Conservation (phyloP, 1,140 invertebrate genomes). For the Pseudomyrmex concolor region DNA sequence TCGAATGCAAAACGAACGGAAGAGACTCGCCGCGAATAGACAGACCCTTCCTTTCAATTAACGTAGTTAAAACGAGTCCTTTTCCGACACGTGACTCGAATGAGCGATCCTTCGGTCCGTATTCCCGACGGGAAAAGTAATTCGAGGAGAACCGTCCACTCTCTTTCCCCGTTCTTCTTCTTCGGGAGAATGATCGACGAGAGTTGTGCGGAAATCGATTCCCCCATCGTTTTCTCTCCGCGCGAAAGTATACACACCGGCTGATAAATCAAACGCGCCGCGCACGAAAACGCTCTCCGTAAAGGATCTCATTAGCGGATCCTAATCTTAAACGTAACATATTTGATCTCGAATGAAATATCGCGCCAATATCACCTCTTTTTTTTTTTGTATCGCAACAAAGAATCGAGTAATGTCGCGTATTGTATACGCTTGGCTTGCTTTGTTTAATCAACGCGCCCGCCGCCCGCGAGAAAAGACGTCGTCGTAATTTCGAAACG, state of each 20-base stretch:
- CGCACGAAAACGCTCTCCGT: background rate
- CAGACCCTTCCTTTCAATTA: conserved; percentile 40
- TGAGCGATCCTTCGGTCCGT: conserved; percentile 3
- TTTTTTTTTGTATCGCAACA: background rate
- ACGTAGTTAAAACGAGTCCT: conserved; percentile 46
- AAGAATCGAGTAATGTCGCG: background rate
- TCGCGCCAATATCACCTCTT: background rate
- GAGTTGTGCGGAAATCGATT: conserved; percentile 28
- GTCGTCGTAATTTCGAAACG: background rate
- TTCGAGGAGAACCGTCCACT: conserved; percentile 17
- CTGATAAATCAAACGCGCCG: conserved; percentile 56
- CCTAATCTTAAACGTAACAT: background rate
- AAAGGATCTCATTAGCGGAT: conserved; percentile 34
- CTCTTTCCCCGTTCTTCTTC: conserved; percentile 16
- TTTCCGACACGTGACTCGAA: conserved; percentile 38
- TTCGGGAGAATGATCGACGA: conserved; percentile 50
- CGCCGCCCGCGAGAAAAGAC: background rate
- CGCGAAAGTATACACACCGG: conserved; percentile 21
- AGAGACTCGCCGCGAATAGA: background rate
- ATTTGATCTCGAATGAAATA: background rate
- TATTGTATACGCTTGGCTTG: too few species aligned
- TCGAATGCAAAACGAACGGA: background rate
- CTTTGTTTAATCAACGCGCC: conserved; percentile 22
- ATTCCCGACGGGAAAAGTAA: conserved; percentile 9
- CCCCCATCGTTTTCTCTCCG: background rate